Evolutionary conservation across 2,797 vertebrate genomes (phyloP).

Genomic region (Sebastes ruberrimus): DNA sequence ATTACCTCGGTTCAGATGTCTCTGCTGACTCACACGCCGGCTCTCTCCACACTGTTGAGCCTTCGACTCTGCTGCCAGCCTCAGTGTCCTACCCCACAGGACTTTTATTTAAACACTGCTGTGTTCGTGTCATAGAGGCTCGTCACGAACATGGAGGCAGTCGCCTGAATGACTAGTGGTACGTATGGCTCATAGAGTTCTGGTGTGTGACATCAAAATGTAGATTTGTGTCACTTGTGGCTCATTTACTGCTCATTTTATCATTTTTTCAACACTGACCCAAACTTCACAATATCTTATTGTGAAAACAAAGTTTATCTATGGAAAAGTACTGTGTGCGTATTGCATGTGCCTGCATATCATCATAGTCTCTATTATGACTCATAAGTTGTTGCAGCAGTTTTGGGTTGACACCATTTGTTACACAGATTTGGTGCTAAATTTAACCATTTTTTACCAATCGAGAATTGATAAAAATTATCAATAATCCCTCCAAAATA

Average conservation of each 20-base stretch:
- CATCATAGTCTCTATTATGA: background rate
- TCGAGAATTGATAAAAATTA: too few species aligned
- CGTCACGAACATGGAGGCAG: background rate
- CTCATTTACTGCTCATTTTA: background rate
- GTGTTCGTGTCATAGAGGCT: background rate
- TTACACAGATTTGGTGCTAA: too few species aligned
- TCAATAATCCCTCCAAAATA: too few species aligned
- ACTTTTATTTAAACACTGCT: background rate
- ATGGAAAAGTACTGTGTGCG: background rate
- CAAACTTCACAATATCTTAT: background rate
- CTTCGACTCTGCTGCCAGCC: background rate
- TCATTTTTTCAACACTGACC: background rate
- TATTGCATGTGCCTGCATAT: background rate
- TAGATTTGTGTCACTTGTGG: background rate
- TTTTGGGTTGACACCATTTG: too few species aligned
- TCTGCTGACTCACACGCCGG: constrained; percentile 11
- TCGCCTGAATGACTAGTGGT: background rate
- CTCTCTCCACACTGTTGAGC: background rate
- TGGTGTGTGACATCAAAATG: too few species aligned
- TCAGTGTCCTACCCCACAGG: background rate
- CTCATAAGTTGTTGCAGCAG: too few species aligned
- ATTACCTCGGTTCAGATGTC: background rate
- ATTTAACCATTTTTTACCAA: too few species aligned
- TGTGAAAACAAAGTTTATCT: background rate
- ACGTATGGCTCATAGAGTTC: background rate